These are phyloP conservation scores for Bugula neritina DNA, from an alignment of 2,888 invertebrate genomes.

Conservation along the genomic window DNA sequence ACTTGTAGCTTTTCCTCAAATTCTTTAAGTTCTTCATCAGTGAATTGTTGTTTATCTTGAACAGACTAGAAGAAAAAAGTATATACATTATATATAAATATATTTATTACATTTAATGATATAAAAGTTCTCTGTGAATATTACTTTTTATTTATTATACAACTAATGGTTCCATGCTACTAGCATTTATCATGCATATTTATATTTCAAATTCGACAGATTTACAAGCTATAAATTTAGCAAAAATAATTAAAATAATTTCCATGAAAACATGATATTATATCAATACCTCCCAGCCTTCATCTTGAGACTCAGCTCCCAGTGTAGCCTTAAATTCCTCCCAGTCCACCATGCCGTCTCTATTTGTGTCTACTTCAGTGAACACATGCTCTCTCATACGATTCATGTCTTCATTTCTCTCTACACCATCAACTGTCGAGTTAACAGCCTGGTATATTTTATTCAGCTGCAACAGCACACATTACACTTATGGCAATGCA, in stretches of 20 bases:
- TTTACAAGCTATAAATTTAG: neutral
- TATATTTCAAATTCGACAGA: neutral
- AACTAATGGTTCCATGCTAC: neutral
- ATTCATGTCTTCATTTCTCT: constrained; percentile 85
- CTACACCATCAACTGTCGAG: constrained; percentile 76
- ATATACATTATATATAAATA: neutral
- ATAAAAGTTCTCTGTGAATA: neutral
- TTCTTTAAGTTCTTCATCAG: constrained; percentile 75
- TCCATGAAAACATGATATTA: too few relatives aligned
- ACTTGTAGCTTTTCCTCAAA: too few relatives aligned
- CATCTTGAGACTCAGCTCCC: constrained; percentile 76
- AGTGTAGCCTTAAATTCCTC: constrained; percentile 82
- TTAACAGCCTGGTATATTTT: constrained; percentile 82
- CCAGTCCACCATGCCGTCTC: constrained; percentile 70
- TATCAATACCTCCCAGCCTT: constrained; percentile 83
- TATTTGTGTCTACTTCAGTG: constrained; percentile 76
- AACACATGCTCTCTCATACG: constrained; percentile 96
- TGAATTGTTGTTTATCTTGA: constrained; percentile 76
- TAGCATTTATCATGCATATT: neutral
- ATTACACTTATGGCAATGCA: neutral
- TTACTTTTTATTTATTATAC: neutral
- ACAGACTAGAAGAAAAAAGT: constrained; percentile 53
- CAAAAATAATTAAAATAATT: too few relatives aligned
- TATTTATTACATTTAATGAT: neutral
- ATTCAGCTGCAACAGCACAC: constrained; percentile 60